A percentile compares a stretch with the other conserved stretches of the same genome.
phyloP scores from a whole-genome alignment of 37 sponge, comb jelly and placozoan genomes.

The Petrosia ficiformis region DNA sequence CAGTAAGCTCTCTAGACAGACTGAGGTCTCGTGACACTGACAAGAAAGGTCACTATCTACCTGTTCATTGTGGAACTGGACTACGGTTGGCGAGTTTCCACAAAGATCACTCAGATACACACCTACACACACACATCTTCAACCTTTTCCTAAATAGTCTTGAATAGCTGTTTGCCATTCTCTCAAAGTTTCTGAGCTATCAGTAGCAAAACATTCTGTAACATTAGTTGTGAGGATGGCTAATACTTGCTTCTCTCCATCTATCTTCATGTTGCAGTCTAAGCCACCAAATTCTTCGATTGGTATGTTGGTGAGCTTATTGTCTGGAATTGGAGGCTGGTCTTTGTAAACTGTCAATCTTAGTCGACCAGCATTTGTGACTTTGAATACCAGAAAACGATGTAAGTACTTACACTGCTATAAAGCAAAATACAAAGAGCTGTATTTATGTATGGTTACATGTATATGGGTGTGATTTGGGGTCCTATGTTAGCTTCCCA shows the following conservation, averaged over 20 bases:
- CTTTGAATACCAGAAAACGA: slow-evolving; percentile 47
- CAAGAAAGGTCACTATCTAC: too few species aligned
- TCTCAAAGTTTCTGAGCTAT: slow-evolving; percentile 18
- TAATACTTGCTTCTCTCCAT: slow-evolving; percentile 58
- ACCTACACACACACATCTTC: not conserved
- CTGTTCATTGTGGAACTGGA: too few species aligned
- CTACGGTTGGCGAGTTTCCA: too few species aligned
- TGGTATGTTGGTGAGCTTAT: slow-evolving; percentile 42
- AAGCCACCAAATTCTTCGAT: slow-evolving; percentile 64
- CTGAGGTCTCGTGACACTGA: too few species aligned
- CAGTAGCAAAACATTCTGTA: slow-evolving; percentile 58
- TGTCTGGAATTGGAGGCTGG: slow-evolving; percentile 17
- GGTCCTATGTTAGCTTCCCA: too few species aligned
- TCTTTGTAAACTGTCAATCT: slow-evolving; percentile 55
- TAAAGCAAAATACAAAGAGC: too few species aligned
- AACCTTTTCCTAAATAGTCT: slow-evolving; percentile 71
- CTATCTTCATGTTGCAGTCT: slow-evolving; percentile 21
- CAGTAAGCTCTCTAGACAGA: too few species aligned
- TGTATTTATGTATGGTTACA: too few species aligned
- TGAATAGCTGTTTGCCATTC: slow-evolving; percentile 38
- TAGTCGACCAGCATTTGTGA: slow-evolving; percentile 41
- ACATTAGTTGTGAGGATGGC: slow-evolving; percentile 30
- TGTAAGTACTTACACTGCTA: too few species aligned
- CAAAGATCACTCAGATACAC: too few species aligned
- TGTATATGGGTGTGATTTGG: too few species aligned